Conservation (phyloP, 2,113 vertebrate species). For the Cyanoramphus novaezelandiae region DNA sequence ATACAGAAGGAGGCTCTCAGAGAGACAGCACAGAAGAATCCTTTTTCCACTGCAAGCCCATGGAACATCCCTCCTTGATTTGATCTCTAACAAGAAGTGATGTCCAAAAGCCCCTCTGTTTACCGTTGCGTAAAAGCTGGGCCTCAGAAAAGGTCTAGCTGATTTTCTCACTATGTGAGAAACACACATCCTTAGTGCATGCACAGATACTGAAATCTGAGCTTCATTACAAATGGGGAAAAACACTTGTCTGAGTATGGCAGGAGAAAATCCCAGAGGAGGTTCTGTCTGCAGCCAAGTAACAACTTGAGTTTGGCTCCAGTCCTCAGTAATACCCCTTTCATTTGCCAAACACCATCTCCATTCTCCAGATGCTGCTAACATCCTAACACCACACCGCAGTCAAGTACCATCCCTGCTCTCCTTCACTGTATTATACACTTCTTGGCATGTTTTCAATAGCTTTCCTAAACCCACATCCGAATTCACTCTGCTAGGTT, state of each 20-base stretch:
- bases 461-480: not conserved
- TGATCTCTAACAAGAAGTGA: not conserved
- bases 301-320: constrained; percentile 18
- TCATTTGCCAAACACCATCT: not conserved
- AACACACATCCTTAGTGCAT: not conserved
- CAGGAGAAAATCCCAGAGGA: constrained; percentile 6
- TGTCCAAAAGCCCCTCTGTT: constrained; percentile 10
- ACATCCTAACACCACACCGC: not conserved
- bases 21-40: not conserved
- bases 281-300: not conserved
- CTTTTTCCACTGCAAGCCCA: not conserved
- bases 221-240: not conserved
- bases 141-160: constrained; percentile 12
- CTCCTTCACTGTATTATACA: not conserved
- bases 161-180: not conserved
- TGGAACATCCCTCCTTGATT: not conserved
- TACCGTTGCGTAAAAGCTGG: not conserved
- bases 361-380: not conserved
- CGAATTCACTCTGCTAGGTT: not conserved
- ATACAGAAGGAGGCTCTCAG: not conserved
- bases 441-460: constrained; percentile 1
- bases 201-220: not conserved
- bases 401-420: not conserved
- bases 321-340: not conserved
- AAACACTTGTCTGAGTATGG: not conserved